These are phyloP conservation scores for Druon quercuslanigerum DNA, from an alignment of 1,140 invertebrate genomes.

Conservation along the genomic window DNA sequence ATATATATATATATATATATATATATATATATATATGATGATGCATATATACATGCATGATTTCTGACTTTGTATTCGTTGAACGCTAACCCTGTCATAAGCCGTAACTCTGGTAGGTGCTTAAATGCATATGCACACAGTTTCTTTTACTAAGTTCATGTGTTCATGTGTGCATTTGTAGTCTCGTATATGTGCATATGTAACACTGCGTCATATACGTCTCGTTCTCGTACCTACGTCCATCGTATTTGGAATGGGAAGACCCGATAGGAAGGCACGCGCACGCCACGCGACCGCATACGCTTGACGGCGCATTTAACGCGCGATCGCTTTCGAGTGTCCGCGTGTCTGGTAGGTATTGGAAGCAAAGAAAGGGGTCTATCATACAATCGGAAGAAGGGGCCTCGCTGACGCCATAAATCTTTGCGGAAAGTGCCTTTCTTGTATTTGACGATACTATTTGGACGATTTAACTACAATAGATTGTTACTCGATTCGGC, in stretches of 20 bases:
- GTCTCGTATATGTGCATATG: not conserved
- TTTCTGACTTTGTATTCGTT: conserved; percentile 16
- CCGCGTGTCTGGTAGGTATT: conserved; percentile 56
- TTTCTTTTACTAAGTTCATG: too few species aligned
- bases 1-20: not conserved
- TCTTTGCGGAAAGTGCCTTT: conserved; percentile 46
- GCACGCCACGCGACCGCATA: conserved; percentile 69
- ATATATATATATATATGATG: too few species aligned
- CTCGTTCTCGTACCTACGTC: conserved; percentile 42
- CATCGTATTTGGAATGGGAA: conserved; percentile 43
- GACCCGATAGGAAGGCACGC: conserved; percentile 64
- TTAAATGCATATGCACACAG: not conserved
- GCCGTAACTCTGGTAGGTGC: not conserved
- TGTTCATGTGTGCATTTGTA: not conserved
- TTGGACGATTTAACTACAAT: conserved; percentile 21
- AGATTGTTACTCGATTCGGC: conserved; percentile 1
- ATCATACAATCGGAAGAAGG: conserved; percentile 40
- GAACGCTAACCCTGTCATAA: conserved; percentile 3
- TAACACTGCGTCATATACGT: conserved; percentile 42
- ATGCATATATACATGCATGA: too few species aligned
- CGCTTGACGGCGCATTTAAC: conserved; percentile 73
- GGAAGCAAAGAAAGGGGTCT: conserved; percentile 39
- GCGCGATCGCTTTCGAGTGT: conserved; percentile 74
- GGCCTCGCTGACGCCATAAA: conserved; percentile 44
- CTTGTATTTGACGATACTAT: conserved; percentile 16